A percentile compares a stretch with the other conserved stretches of the same genome.
Evolutionary conservation across 2,797 vertebrate species (phyloP).

Genomic region (Lepidocolaptes lacrymiger): DNA sequence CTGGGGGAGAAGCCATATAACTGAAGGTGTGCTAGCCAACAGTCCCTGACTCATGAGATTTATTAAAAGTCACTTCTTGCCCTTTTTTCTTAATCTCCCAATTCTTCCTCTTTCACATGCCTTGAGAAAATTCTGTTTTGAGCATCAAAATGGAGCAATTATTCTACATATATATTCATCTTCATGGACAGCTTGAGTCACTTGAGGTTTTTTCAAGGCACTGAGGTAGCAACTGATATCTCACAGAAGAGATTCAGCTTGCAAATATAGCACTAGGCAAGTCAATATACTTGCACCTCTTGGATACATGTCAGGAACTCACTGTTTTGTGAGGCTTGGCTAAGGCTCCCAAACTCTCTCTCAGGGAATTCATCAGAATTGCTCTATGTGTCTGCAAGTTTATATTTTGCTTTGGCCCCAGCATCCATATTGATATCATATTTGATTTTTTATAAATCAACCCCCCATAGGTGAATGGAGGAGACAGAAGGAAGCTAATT

Average conservation of each 20-base stretch:
- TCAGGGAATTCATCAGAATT: conserved; percentile 30
- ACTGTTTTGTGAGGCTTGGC: conserved; percentile 43
- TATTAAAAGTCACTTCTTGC: background rate
- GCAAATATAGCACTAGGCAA: background rate
- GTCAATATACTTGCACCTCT: background rate
- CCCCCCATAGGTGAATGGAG: background rate
- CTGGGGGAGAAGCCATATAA: background rate
- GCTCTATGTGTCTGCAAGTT: conserved; percentile 18
- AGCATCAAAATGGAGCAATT: background rate
- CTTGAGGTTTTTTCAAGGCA: background rate
- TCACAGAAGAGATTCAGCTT: conserved; percentile 3
- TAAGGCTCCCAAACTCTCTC: background rate
- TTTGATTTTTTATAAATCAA: conserved; percentile 32
- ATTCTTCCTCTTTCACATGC: background rate
- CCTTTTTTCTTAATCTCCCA: background rate
- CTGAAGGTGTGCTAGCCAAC: background rate
- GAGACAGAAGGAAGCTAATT: background rate
- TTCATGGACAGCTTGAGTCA: conserved; percentile 6
- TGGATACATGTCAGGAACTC: conserved; percentile 44
- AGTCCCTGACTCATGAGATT: background rate
- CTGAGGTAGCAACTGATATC: conserved; percentile 6
- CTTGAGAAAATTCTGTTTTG: conserved; percentile 19
- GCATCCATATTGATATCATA: background rate
- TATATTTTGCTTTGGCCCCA: conserved; percentile 42
- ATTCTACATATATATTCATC: background rate